A percentile compares a stretch with the other conserved stretches of the same genome.
Conservation (phyloP, 2,888 invertebrate species). For the Vesta saturnalis region DNA sequence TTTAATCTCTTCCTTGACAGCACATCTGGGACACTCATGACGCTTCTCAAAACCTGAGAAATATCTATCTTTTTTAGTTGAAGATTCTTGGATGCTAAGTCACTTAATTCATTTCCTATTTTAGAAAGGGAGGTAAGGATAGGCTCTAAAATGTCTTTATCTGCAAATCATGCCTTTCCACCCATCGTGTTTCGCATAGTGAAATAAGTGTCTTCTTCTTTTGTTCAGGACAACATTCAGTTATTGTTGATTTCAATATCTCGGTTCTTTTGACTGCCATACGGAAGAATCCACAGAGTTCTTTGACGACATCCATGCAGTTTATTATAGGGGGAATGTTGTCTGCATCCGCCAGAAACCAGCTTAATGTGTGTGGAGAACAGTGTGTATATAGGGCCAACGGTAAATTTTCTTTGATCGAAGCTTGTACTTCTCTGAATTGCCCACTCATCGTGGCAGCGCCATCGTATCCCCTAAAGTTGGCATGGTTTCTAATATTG, state of each 20-base stretch:
- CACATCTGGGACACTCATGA: not conserved
- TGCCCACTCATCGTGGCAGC: no score
- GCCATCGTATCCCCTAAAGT: not conserved
- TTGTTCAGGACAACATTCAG: no score
- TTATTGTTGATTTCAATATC: not conserved
- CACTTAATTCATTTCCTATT: no score
- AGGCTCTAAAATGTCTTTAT: no score
- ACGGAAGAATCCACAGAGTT: not conserved
- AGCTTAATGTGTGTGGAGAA: no score
- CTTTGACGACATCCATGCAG: not conserved
- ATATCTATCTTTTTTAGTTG: not conserved
- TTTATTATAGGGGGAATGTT: not conserved
- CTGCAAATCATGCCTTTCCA: not conserved
- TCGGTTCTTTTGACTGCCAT: not conserved
- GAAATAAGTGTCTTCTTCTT: no score
- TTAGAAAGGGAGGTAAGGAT: no score
- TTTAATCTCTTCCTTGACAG: not conserved
- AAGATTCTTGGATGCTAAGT: not conserved
- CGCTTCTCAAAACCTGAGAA: not conserved
- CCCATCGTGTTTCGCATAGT: no score
- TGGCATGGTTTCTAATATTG: not conserved
- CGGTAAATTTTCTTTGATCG: not conserved
- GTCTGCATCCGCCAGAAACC: not conserved
- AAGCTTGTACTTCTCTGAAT: no score
- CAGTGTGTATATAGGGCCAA: no score